phyloP scores from a whole-genome alignment of 2,797 vertebrate genomes.

The Melanogrammus aeglefinus region DNA sequence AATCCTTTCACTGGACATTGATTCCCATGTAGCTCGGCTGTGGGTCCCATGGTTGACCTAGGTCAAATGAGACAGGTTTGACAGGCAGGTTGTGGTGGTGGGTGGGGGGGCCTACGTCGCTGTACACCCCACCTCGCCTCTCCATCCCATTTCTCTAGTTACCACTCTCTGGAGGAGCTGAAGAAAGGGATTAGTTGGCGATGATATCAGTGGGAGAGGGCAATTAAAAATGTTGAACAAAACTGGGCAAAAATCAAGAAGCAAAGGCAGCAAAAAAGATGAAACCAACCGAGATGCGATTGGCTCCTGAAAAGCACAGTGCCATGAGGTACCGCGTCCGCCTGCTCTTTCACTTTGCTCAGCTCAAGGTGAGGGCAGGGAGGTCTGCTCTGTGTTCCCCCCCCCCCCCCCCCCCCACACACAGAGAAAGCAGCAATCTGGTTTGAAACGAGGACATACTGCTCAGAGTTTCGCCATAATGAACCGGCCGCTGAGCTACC shows the following conservation, averaged over 20 bases:
- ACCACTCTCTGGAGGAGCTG: slow-evolving; percentile 47
- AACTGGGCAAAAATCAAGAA: background rate
- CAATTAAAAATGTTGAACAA: background rate
- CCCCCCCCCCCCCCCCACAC: too few relatives aligned
- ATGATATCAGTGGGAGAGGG: background rate
- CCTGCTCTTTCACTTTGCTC: too few relatives aligned
- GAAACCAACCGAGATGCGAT: too few relatives aligned
- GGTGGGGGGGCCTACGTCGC: too few relatives aligned
- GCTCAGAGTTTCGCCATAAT: background rate
- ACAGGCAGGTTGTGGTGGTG: too few relatives aligned
- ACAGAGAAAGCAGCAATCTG: too few relatives aligned
- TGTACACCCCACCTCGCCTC: background rate
- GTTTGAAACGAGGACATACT: background rate
- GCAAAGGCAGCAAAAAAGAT: background rate
- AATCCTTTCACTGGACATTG: slow-evolving; percentile 46
- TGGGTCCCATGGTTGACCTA: slow-evolving; percentile 38
- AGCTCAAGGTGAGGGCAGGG: too few relatives aligned
- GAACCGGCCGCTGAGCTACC: background rate
- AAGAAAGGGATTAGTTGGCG: background rate
- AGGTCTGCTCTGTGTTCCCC: too few relatives aligned
- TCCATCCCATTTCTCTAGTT: slow-evolving; percentile 22
- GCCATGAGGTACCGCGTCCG: too few relatives aligned
- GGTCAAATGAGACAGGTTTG: background rate
- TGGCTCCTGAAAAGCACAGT: too few relatives aligned
- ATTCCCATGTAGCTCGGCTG: slow-evolving; percentile 41